These are phyloP conservation scores for Marisa cornuarietis DNA, from an alignment of 1,140 invertebrate species.

Conservation along the genomic window DNA sequence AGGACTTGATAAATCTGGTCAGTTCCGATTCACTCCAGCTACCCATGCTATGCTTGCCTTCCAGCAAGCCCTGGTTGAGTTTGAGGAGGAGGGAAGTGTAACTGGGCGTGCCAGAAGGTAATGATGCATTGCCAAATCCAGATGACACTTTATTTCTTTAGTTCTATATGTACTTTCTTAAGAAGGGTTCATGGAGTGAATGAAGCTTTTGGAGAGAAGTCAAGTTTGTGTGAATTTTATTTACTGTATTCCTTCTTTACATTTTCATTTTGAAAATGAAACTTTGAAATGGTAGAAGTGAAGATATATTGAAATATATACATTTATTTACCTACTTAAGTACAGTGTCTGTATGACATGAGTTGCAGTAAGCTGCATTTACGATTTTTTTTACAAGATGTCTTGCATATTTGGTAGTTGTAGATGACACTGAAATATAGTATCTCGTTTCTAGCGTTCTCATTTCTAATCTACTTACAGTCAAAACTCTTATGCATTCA, in stretches of 20 bases:
- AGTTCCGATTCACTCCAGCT: conserved; percentile 71
- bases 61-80: conserved; percentile 64
- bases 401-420: too few species aligned
- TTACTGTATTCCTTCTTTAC: background rate
- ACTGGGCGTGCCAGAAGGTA: conserved; percentile 64
- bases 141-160: background rate
- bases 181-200: background rate
- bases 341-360: too few species aligned
- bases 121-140: background rate
- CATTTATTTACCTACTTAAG: too few species aligned
- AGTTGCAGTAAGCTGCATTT: too few species aligned
- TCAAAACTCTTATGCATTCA: too few species aligned
- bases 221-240: background rate
- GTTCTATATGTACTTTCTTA: background rate
- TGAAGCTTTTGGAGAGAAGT: background rate
- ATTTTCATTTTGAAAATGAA: too few species aligned
- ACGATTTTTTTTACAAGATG: too few species aligned
- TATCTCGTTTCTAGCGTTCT: too few species aligned
- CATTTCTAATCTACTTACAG: too few species aligned
- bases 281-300: too few species aligned
- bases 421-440: too few species aligned
- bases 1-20: conserved; percentile 64
- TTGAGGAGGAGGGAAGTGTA: conserved; percentile 66
- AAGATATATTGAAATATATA: too few species aligned
- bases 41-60: conserved; percentile 69